These are phyloP conservation scores for Melanotaenia boesemani DNA, from an alignment of 2,797 vertebrate genomes.

Conservation along the genomic window DNA sequence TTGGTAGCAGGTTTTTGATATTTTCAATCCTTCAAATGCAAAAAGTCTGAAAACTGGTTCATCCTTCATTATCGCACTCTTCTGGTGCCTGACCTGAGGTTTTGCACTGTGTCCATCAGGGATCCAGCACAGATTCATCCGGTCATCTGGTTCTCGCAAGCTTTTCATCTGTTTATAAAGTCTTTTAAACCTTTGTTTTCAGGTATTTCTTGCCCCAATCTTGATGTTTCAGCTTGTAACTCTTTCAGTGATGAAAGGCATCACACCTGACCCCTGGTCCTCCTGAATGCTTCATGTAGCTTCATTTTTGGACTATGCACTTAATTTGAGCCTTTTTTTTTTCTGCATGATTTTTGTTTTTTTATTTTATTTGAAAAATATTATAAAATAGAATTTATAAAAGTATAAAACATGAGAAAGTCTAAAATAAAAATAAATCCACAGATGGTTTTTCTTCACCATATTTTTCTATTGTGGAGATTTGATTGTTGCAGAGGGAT, in stretches of 20 bases:
- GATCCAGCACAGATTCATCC: neutral
- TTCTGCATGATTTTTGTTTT: neutral
- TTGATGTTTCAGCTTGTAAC: neutral
- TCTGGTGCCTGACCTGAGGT: neutral
- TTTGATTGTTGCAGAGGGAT: slow-evolving; percentile 6
- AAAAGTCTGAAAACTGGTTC: neutral
- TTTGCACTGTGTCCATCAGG: neutral
- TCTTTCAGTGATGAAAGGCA: neutral
- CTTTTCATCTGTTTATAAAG: neutral
- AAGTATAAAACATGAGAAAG: neutral
- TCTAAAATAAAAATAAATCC: neutral
- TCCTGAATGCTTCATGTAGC: neutral
- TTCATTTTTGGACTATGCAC: neutral
- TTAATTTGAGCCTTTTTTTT: neutral
- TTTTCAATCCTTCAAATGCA: neutral
- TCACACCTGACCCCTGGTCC: neutral
- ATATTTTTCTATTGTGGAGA: neutral
- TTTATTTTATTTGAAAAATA: neutral
- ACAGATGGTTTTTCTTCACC: neutral
- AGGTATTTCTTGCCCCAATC: neutral
- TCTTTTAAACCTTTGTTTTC: neutral
- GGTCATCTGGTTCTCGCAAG: neutral
- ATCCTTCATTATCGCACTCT: neutral
- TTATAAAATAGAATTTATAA: neutral
- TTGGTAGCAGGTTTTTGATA: neutral